Percentiles rank a stretch among this genome's conserved stretches.
phyloP scores from a whole-genome alignment of 2,113 vertebrate species.

The Ameiurus melas region DNA sequence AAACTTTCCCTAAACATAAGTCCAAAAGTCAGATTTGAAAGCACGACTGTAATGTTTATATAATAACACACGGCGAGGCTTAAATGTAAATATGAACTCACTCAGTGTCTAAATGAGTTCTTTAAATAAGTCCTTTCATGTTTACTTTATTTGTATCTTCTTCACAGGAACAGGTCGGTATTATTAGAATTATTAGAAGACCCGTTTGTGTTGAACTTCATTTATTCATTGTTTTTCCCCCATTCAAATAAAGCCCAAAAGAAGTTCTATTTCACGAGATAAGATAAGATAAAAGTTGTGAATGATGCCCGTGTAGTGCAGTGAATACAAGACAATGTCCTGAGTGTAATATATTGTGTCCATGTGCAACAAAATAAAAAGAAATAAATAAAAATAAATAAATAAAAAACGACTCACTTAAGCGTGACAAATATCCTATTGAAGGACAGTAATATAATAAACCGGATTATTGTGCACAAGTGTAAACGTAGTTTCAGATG shows the following conservation, averaged over 20 bases:
- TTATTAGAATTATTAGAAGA: no score
- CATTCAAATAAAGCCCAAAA: background rate
- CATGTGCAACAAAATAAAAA: background rate
- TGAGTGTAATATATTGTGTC: background rate
- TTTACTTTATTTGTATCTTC: background rate
- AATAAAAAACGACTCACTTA: background rate
- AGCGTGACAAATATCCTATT: background rate
- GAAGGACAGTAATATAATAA: background rate
- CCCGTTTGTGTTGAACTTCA: background rate
- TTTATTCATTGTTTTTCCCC: background rate
- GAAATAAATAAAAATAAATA: background rate
- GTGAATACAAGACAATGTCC: background rate
- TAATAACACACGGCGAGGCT: background rate
- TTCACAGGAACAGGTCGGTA: background rate
- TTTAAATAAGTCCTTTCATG: background rate
- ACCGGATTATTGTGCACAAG: background rate
- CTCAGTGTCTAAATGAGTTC: background rate
- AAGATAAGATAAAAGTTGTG: background rate
- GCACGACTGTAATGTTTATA: background rate
- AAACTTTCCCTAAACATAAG: background rate
- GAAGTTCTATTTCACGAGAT: background rate
- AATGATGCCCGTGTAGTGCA: background rate
- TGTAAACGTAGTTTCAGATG: background rate
- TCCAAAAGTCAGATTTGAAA: background rate
- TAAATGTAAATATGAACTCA: background rate